Evolutionary conservation across 1,140 invertebrate species (phyloP).

Genomic region (Danaus melanippus): DNA sequence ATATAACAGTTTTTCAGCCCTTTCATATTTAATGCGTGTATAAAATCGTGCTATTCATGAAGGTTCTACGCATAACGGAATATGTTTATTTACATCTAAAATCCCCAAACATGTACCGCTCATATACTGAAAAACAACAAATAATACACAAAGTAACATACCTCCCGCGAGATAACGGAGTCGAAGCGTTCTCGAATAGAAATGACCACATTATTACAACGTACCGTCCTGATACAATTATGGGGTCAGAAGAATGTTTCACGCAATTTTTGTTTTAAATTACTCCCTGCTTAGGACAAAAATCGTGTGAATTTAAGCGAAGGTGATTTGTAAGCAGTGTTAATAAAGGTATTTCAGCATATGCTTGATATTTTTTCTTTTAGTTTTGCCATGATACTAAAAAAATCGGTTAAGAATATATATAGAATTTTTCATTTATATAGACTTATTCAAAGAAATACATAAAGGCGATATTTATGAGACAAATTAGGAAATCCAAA

Average conservation of each 20-base stretch:
- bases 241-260: neutral
- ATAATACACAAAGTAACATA: conserved; percentile 21
- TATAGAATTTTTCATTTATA: too few relatives aligned
- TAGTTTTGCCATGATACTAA: too few relatives aligned
- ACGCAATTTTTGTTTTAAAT: conserved; percentile 1
- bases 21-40: too few relatives aligned
- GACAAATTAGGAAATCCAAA: too few relatives aligned
- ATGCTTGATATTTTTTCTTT: conserved; percentile 1
- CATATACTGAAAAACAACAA: conserved; percentile 22
- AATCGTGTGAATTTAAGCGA: neutral
- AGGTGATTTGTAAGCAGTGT: conserved; percentile 11
- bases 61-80: neutral
- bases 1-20: too few relatives aligned
- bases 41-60: too few relatives aligned
- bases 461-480: too few relatives aligned
- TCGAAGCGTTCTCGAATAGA: conserved; percentile 15
- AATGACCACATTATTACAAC: conserved; percentile 18
- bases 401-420: too few relatives aligned
- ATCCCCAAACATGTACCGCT: conserved; percentile 17
- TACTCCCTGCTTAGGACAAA: neutral
- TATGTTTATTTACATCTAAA: conserved; percentile 21
- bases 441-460: too few relatives aligned
- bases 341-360: conserved; percentile 17
- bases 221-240: conserved; percentile 18
- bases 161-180: conserved; percentile 15